These are phyloP conservation scores for Whitmania pigra DNA, from an alignment of 1,140 invertebrate genomes.

Conservation along the genomic window DNA sequence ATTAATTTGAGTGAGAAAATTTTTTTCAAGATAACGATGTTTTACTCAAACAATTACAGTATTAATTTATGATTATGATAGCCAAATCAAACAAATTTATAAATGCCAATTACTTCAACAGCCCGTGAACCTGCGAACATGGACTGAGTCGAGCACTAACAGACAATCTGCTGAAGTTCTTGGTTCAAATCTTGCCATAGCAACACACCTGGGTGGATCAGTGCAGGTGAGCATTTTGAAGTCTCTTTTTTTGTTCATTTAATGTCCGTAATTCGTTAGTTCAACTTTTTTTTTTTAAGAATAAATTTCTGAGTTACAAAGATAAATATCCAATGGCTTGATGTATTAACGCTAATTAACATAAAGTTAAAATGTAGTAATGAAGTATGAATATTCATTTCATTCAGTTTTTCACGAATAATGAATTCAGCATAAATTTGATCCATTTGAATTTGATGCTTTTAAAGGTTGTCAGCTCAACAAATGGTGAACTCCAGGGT, in stretches of 20 bases:
- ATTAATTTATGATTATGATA: no score
- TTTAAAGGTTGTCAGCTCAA: slow-evolving; percentile 89
- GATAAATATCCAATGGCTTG: no score
- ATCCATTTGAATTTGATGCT: background rate
- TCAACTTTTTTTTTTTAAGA: slow-evolving; percentile 8
- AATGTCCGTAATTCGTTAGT: background rate
- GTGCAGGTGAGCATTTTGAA: slow-evolving; percentile 61
- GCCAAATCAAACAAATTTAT: background rate
- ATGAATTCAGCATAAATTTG: background rate
- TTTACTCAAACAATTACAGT: no score
- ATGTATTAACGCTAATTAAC: no score
- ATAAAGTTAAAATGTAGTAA: no score
- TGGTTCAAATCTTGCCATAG: slow-evolving; percentile 64
- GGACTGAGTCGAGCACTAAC: slow-evolving; percentile 32
- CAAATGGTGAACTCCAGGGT: slow-evolving; percentile 82
- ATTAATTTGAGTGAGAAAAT: no score
- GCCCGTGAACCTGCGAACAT: slow-evolving; percentile 24
- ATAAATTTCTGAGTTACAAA: no score
- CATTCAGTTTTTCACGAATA: no score
- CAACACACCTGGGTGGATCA: slow-evolving; percentile 75
- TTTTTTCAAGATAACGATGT: no score
- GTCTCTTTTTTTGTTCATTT: no score
- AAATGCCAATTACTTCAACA: background rate
- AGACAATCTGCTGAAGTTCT: slow-evolving; percentile 39
- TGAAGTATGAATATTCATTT: no score